phyloP scores from a whole-genome alignment of 35 echinoderm and acorn worm species.

The Apostichopus californicus region DNA sequence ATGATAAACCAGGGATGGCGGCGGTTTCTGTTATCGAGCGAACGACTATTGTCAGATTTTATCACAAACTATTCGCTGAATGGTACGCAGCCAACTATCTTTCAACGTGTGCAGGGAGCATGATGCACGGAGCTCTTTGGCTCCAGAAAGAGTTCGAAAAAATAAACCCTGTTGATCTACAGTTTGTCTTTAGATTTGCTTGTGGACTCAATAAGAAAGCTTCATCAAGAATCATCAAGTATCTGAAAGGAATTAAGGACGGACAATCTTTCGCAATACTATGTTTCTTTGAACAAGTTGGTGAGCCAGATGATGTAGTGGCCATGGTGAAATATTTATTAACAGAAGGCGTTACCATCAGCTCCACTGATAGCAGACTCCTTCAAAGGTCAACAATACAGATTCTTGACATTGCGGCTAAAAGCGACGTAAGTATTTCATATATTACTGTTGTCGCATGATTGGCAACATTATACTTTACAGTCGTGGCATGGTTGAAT shows the following conservation, averaged over 20 bases:
- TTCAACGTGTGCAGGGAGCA: not conserved
- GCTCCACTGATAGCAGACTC: not conserved
- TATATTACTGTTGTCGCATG: too few species aligned
- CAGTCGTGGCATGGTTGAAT: too few species aligned
- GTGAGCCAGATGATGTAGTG: not conserved
- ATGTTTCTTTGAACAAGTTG: conserved; percentile 21
- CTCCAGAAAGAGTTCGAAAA: not conserved
- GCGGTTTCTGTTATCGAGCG: not conserved
- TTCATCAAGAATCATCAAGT: not conserved
- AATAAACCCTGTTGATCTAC: conserved; percentile 9
- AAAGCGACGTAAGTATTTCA: not conserved
- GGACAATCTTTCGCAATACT: not conserved
- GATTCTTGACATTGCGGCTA: not conserved
- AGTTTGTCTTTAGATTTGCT: not conserved
- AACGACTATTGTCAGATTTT: not conserved
- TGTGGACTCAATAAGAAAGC: not conserved
- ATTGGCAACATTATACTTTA: too few species aligned
- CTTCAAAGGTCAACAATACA: conserved; percentile 13
- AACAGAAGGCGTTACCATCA: not conserved
- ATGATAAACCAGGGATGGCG: not conserved
- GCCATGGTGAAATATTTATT: not conserved
- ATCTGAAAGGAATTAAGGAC: not conserved
- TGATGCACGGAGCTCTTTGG: not conserved
- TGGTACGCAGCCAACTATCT: conserved; percentile 15
- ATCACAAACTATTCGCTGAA: conserved; percentile 24